These are phyloP conservation scores for Nysson spinosus DNA, from an alignment of 2,888 invertebrate genomes.

Conservation along the genomic window DNA sequence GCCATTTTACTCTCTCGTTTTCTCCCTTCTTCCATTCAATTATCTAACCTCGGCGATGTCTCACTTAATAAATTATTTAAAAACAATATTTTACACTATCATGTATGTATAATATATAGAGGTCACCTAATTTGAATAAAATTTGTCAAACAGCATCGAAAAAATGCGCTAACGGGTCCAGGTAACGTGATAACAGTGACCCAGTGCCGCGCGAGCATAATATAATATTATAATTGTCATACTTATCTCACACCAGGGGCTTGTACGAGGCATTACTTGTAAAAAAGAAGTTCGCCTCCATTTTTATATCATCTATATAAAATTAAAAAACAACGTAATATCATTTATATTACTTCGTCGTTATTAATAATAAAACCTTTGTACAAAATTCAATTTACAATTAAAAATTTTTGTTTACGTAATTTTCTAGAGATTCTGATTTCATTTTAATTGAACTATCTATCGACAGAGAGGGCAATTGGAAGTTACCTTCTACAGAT, in stretches of 20 bases:
- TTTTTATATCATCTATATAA: conserved; percentile 74
- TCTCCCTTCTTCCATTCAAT: conserved; percentile 39
- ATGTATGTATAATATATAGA: conserved; percentile 72
- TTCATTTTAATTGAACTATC: conserved; percentile 68
- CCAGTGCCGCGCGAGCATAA: conserved; percentile 64
- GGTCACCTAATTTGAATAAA: conserved; percentile 69
- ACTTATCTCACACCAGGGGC: conserved; percentile 71
- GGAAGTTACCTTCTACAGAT: conserved; percentile 54
- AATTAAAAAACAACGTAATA: conserved; percentile 77
- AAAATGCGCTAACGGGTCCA: conserved; percentile 64
- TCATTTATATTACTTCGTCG: conserved; percentile 75
- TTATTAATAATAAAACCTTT: conserved; percentile 76
- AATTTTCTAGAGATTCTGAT: conserved; percentile 71
- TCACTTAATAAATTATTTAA: conserved; percentile 72
- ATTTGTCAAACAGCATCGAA: conserved; percentile 66
- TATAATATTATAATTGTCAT: conserved; percentile 62
- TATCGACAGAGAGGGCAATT: conserved; percentile 62
- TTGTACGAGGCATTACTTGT: conserved; percentile 71
- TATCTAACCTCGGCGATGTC: conserved; percentile 56
- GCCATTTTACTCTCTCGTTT: conserved; percentile 26
- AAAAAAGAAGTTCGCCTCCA: conserved; percentile 60
- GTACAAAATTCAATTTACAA: conserved; percentile 77
- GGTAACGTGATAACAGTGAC: conserved; percentile 74
- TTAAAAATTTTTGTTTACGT: conserved; percentile 75
- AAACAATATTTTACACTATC: conserved; percentile 74